phyloP scores from a whole-genome alignment of 1,140 invertebrate species.

The Brachionus manjavacas region DNA sequence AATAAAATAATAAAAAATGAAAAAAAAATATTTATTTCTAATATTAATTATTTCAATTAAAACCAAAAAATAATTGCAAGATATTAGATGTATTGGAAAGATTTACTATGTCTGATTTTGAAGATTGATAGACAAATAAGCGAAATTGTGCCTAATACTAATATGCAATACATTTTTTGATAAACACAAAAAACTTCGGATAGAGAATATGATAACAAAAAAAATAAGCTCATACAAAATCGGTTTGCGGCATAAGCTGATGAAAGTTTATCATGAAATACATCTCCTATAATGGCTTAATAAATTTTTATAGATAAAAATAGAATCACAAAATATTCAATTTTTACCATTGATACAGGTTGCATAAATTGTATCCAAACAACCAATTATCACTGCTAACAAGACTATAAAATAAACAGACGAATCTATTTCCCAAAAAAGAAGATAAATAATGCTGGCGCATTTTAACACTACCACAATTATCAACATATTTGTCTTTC shows the following conservation, averaged over 20 bases:
- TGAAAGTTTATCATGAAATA: neutral
- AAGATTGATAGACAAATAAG: neutral
- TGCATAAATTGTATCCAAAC: neutral
- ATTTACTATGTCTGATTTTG: neutral
- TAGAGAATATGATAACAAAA: neutral
- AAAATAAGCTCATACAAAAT: conserved; percentile 20
- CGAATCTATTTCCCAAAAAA: neutral
- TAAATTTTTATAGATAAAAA: neutral
- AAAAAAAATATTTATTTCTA: too few relatives aligned
- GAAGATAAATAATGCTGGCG: neutral
- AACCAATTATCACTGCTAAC: neutral
- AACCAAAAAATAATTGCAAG: too few relatives aligned
- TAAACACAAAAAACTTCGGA: conserved; percentile 21
- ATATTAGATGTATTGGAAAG: neutral
- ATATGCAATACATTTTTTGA: neutral
- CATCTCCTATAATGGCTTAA: neutral
- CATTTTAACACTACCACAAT: neutral
- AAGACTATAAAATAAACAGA: neutral
- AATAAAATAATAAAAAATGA: too few relatives aligned
- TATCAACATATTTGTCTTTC: neutral
- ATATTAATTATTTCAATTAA: too few relatives aligned
- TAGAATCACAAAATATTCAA: neutral
- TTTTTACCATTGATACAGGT: neutral
- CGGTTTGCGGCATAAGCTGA: neutral
- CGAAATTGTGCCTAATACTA: neutral